Evolutionary conservation across 2,888 invertebrate species (phyloP).

Genomic region (Drosophila infuscata): DNA sequence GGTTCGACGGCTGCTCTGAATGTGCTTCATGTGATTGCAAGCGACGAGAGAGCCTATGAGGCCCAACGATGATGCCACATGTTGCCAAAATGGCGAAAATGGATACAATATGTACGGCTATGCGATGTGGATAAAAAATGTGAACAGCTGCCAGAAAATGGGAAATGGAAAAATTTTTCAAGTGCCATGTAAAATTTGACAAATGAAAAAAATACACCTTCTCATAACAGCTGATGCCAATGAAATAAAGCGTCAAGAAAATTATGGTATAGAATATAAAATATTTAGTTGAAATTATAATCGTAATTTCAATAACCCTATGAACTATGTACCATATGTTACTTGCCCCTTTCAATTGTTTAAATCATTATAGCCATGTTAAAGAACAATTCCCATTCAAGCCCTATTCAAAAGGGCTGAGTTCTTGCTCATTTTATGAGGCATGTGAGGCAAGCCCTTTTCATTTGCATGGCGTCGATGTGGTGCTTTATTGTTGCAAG

Average conservation of each 20-base stretch:
- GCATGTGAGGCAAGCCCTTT: conserved; percentile 6
- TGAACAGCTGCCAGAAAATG: background rate
- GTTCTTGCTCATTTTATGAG: conserved; percentile 11
- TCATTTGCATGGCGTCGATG: conserved; percentile 19
- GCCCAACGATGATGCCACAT: conserved; percentile 23
- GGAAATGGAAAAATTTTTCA: background rate
- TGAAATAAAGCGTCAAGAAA: background rate
- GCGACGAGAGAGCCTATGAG: conserved; percentile 32
- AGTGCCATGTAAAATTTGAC: background rate
- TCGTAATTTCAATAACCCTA: background rate
- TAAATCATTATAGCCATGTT: conserved; percentile 5
- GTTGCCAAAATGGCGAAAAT: conserved; percentile 30
- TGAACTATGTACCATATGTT: background rate
- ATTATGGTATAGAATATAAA: background rate
- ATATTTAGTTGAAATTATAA: background rate
- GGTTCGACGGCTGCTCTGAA: background rate
- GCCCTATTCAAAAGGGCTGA: background rate
- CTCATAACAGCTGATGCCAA: background rate
- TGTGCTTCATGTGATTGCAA: conserved; percentile 42
- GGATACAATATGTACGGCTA: conserved; percentile 23
- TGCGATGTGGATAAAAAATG: conserved; percentile 5
- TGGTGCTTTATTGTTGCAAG: conserved; percentile 25
- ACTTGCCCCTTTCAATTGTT: background rate
- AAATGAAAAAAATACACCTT: background rate
- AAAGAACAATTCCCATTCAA: conserved; percentile 2